Conservation (phyloP, 1,140 invertebrate species). For the Panulirus ornatus region DNA sequence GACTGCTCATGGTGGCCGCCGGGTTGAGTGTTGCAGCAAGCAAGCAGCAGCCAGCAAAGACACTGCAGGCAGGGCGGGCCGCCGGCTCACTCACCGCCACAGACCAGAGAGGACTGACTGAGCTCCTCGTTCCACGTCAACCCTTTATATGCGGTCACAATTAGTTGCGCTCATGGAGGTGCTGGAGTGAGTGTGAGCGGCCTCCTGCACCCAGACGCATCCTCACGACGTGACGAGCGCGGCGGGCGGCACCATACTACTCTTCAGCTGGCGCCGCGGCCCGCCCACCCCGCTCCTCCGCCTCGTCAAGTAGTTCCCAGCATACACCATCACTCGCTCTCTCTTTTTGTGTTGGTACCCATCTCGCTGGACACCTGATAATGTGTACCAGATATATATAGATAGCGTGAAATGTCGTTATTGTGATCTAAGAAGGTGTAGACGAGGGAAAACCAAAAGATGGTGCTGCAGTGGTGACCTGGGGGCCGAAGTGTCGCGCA, state of each 20-base stretch:
- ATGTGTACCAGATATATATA: not conserved
- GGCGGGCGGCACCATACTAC: conserved; percentile 66
- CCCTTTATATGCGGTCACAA: conserved; percentile 46
- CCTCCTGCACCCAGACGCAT: conserved; percentile 66
- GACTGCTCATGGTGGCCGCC: conserved; percentile 57
- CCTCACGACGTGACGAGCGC: conserved; percentile 67
- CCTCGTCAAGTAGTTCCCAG: conserved; percentile 29
- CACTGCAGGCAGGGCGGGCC: conserved; percentile 52
- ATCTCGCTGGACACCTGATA: not conserved
- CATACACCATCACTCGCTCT: not conserved
- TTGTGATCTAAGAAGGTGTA: too few relatives aligned
- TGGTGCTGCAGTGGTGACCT: conserved; percentile 24
- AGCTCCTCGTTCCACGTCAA: conserved; percentile 58
- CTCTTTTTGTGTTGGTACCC: not conserved
- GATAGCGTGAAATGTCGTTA: not conserved
- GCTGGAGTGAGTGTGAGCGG: conserved; percentile 42
- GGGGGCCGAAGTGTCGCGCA: conserved; percentile 65
- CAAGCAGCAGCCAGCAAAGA: conserved; percentile 54
- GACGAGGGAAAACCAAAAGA: not conserved
- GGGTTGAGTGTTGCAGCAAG: conserved; percentile 43
- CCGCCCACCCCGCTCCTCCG: conserved; percentile 12
- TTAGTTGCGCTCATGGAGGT: conserved; percentile 64
- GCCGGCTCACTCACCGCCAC: conserved; percentile 59
- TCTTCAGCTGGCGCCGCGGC: conserved; percentile 33
- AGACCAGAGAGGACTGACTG: conserved; percentile 62